Conservation (phyloP, 2,797 vertebrate species). For the Sebastes variabilis region DNA sequence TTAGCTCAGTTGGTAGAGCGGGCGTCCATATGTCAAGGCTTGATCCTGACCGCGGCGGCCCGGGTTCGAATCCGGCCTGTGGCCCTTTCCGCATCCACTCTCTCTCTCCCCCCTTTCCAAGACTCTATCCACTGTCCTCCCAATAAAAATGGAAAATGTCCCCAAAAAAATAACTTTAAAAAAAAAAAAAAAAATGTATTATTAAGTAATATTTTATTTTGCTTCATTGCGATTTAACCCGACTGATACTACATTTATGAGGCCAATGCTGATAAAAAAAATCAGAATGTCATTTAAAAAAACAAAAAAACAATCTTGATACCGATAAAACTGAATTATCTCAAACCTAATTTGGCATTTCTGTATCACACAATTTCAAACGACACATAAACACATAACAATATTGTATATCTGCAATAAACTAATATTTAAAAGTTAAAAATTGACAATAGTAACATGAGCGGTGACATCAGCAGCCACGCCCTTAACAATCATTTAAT, state of each 20-base stretch:
- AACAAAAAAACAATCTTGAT: not conserved
- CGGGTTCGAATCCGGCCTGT: too few species aligned
- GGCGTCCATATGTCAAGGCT: too few species aligned
- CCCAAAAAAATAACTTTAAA: too few species aligned
- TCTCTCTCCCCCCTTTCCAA: too few species aligned
- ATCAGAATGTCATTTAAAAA: rapidly evolving
- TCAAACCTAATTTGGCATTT: not conserved
- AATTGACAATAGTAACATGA: not conserved
- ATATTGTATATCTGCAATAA: not conserved
- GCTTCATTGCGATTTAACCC: not conserved
- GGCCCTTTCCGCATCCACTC: too few species aligned
- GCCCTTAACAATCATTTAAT: not conserved
- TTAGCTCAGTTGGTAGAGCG: too few species aligned
- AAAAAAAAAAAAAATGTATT: too few species aligned
- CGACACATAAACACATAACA: not conserved
- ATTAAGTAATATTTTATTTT: not conserved
- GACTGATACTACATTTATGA: too few species aligned
- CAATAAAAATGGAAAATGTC: too few species aligned
- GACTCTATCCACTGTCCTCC: too few species aligned
- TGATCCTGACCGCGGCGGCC: too few species aligned
- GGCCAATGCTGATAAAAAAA: too few species aligned
- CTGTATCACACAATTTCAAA: not conserved
- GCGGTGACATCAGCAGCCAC: not conserved
- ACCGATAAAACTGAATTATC: not conserved
- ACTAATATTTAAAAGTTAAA: not conserved